Conservation (phyloP, 2,113 vertebrate genomes). For the Patagioenas fasciata region DNA sequence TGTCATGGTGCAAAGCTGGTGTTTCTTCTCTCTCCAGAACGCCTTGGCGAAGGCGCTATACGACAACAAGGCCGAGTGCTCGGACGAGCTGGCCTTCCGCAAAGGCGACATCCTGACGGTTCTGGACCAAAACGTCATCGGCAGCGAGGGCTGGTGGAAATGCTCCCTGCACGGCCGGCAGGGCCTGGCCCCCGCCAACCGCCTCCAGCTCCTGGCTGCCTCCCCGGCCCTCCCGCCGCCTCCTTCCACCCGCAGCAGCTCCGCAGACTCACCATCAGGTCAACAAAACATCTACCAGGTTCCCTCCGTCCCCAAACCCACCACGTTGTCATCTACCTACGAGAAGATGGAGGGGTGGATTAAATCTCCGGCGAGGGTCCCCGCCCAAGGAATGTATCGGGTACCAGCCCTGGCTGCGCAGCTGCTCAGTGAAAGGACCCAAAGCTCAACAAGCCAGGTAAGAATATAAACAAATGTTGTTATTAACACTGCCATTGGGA, state of each 20-base stretch:
- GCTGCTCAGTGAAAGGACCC: slow-evolving; percentile 69
- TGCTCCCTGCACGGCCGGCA: slow-evolving; percentile 85
- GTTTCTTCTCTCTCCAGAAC: slow-evolving; percentile 68
- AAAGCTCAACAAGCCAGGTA: slow-evolving; percentile 72
- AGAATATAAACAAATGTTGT: background rate
- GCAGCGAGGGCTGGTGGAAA: slow-evolving; percentile 90
- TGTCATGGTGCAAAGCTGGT: rapidly evolving
- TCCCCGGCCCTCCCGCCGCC: background rate
- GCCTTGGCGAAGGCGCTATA: slow-evolving; percentile 89
- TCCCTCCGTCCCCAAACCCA: slow-evolving; percentile 35
- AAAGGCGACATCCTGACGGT: slow-evolving; percentile 88
- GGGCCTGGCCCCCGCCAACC: slow-evolving; percentile 91
- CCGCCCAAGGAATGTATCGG: slow-evolving; percentile 56
- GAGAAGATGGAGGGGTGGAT: slow-evolving; percentile 85
- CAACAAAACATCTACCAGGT: slow-evolving; percentile 78
- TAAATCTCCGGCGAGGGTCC: slow-evolving; percentile 43
- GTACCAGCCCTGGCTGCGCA: slow-evolving; percentile 50
- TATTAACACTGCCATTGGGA: rapidly evolving
- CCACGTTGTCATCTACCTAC: slow-evolving; percentile 39
- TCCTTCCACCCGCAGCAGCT: background rate
- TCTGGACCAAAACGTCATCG: slow-evolving; percentile 77
- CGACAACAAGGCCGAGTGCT: slow-evolving; percentile 89
- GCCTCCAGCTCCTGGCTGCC: slow-evolving; percentile 79
- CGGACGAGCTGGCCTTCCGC: slow-evolving; percentile 89
- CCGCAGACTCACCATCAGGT: rapidly evolving